Percentiles rank a stretch among this genome's conserved stretches.
Conservation (phyloP, 2,113 vertebrate genomes). For the Corydoras maculifer region DNA sequence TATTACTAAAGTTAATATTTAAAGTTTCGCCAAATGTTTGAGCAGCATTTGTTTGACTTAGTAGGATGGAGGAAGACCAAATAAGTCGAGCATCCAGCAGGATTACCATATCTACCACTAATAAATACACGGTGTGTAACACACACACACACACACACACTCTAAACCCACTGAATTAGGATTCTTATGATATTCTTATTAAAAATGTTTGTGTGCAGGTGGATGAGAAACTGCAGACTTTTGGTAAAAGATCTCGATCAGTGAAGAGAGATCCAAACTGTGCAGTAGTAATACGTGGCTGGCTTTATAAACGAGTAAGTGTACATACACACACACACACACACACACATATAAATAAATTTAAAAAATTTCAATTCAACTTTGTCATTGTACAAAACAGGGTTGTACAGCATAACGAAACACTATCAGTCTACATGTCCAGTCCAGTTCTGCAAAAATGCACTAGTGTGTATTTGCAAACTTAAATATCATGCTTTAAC, state of each 20-base stretch:
- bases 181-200: neutral
- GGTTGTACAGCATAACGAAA: too few species aligned
- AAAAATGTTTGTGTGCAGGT: conserved; percentile 29
- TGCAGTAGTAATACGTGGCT: conserved; percentile 79
- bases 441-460: too few species aligned
- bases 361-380: too few species aligned
- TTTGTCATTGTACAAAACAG: too few species aligned
- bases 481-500: too few species aligned
- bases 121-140: conserved; percentile 28
- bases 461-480: too few species aligned
- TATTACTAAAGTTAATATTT: neutral
- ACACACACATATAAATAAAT: neutral
- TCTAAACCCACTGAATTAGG: neutral
- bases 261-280: conserved; percentile 80
- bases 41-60: conserved; percentile 4
- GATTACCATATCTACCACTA: conserved; percentile 65
- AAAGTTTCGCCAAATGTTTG: neutral
- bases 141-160: neutral
- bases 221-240: conserved; percentile 72
- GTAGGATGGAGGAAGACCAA: conserved; percentile 71
- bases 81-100: conserved; percentile 71
- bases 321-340: neutral
- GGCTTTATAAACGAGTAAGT: conserved; percentile 84
- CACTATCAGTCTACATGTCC: too few species aligned
- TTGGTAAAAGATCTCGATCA: conserved; percentile 77